phyloP scores from a whole-genome alignment of 1,140 invertebrate genomes.

The Drosophila kohkoa region DNA sequence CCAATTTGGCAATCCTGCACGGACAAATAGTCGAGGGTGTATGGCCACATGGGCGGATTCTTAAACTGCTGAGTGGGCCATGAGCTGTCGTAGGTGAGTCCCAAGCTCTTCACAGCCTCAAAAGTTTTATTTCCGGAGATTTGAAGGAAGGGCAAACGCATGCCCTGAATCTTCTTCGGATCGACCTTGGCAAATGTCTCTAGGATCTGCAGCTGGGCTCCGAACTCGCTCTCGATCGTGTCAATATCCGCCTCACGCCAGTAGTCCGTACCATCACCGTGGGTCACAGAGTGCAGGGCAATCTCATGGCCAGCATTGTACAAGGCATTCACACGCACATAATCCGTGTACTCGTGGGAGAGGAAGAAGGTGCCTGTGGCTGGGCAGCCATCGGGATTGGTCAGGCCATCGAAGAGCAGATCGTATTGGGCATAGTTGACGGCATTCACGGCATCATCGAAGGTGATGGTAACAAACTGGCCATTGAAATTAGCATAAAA shows the following conservation, averaged over 20 bases:
- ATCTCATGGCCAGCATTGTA: slow-evolving; percentile 89
- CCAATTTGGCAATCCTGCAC: slow-evolving; percentile 88
- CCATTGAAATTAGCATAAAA: not conserved
- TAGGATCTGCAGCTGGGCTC: slow-evolving; percentile 86
- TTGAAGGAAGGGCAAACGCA: slow-evolving; percentile 89
- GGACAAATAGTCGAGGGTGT: slow-evolving; percentile 88
- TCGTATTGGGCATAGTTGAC: slow-evolving; percentile 88
- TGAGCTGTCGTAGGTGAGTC: slow-evolving; percentile 88
- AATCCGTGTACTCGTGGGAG: slow-evolving; percentile 90
- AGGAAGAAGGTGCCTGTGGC: slow-evolving; percentile 88
- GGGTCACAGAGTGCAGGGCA: slow-evolving; percentile 88
- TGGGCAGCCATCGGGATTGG: slow-evolving; percentile 88
- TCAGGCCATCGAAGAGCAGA: slow-evolving; percentile 86
- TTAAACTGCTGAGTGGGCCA: slow-evolving; percentile 87
- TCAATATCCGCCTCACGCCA: slow-evolving; percentile 85
- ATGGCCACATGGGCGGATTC: slow-evolving; percentile 89
- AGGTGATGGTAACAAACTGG: slow-evolving; percentile 87
- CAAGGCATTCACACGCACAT: slow-evolving; percentile 87
- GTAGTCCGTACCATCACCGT: slow-evolving; percentile 85
- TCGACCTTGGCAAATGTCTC: slow-evolving; percentile 86
- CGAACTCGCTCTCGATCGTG: slow-evolving; percentile 86
- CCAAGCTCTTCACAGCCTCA: slow-evolving; percentile 85
- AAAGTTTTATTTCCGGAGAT: slow-evolving; percentile 88
- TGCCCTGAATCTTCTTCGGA: slow-evolving; percentile 85
- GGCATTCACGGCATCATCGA: slow-evolving; percentile 89